A percentile compares a stretch with the other conserved stretches of the same genome.
phyloP scores from a whole-genome alignment of 2,888 invertebrate genomes.

The Clitarchus hookeri region DNA sequence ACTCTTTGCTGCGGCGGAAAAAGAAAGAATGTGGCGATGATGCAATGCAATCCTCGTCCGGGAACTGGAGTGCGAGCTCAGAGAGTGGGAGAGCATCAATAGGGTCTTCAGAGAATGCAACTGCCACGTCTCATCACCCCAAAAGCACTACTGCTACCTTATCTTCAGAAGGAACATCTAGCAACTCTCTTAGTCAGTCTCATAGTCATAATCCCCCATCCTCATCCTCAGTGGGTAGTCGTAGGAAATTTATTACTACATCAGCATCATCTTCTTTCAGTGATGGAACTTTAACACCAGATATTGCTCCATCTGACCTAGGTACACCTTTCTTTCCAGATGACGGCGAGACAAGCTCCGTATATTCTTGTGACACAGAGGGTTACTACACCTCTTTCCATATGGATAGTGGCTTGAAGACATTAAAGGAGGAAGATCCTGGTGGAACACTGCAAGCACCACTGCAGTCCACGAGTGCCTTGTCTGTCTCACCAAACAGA shows the following conservation, averaged over 20 bases:
- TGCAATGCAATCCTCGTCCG: slow-evolving; percentile 81
- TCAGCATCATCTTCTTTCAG: slow-evolving; percentile 78
- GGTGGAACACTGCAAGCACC: slow-evolving; percentile 68
- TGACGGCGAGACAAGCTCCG: slow-evolving; percentile 63
- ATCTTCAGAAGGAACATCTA: slow-evolving; percentile 64
- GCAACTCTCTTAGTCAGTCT: slow-evolving; percentile 69
- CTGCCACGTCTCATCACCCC: slow-evolving; percentile 64
- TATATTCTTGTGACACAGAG: slow-evolving; percentile 95
- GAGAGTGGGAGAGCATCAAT: slow-evolving; percentile 86
- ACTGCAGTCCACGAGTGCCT: slow-evolving; percentile 70
- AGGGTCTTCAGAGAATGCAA: slow-evolving; percentile 60
- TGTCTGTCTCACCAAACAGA: slow-evolving; percentile 63
- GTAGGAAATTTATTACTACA: slow-evolving; percentile 69
- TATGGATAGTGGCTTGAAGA: slow-evolving; percentile 90
- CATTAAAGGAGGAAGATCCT: slow-evolving; percentile 76
- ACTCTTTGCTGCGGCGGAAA: slow-evolving; percentile 71
- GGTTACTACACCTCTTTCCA: slow-evolving; percentile 98
- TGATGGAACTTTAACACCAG: slow-evolving; percentile 42
- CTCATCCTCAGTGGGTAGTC: slow-evolving; percentile 71
- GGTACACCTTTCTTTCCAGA: slow-evolving; percentile 22
- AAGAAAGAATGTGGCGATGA: slow-evolving; percentile 68
- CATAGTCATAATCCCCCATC: slow-evolving; percentile 58
- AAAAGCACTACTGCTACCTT: slow-evolving; percentile 63
- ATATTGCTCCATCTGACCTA: slow-evolving; percentile 32
- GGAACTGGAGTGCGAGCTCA: slow-evolving; percentile 94